phyloP scores from a whole-genome alignment of 2,113 vertebrate species.

The Trogon surrucura region DNA sequence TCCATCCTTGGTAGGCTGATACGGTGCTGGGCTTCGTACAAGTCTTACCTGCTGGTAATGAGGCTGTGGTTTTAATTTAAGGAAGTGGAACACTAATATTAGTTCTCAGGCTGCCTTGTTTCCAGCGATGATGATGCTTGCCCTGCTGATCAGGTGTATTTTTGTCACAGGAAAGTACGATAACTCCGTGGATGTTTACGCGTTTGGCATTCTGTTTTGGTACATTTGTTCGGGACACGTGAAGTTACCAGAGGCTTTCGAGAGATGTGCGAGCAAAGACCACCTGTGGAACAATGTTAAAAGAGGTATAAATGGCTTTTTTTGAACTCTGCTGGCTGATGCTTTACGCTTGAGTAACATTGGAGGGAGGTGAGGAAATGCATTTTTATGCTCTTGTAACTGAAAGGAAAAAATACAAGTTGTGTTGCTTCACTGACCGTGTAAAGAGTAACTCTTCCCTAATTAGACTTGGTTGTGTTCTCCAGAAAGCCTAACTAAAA shows the following conservation, averaged over 20 bases:
- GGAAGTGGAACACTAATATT: not conserved
- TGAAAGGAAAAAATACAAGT: not conserved
- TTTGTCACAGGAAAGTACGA: constrained; percentile 91
- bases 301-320: constrained; percentile 80
- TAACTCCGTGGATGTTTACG: constrained; percentile 97
- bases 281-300: constrained; percentile 98
- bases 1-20: not conserved
- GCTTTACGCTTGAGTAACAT: not conserved
- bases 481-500: not conserved
- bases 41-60: not conserved
- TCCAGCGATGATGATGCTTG: not conserved
- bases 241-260: constrained; percentile 96
- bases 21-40: not conserved
- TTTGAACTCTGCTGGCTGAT: not conserved
- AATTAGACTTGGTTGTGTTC: not conserved
- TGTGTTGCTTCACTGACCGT: not conserved
- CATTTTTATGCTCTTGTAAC: not conserved
- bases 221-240: constrained; percentile 96
- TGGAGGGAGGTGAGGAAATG: not conserved
- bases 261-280: constrained; percentile 97
- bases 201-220: constrained; percentile 99
- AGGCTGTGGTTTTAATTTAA: not conserved
- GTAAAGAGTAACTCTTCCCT: not conserved
- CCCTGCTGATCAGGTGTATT: not conserved
- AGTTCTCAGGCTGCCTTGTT: not conserved